Evolutionary conservation across 2,113 vertebrate species (phyloP).

Genomic region (Petaurus breviceps): DNA sequence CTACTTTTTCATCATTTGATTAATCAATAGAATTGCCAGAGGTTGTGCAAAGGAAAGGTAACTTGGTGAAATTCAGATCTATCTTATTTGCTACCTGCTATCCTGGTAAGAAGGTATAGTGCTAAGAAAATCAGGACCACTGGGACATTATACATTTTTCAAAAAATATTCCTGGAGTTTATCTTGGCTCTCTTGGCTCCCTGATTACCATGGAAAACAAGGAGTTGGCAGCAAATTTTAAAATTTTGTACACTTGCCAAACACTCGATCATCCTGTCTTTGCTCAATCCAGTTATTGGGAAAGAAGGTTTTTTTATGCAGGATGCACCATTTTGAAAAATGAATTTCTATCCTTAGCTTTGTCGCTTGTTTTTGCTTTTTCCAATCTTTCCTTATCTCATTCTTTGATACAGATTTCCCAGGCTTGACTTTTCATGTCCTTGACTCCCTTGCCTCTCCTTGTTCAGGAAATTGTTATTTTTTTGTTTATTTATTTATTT

Average conservation of each 20-base stretch:
- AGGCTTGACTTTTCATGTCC: slow-evolving; percentile 11
- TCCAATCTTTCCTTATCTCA: slow-evolving; percentile 9
- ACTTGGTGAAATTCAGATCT: background rate
- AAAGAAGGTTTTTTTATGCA: background rate
- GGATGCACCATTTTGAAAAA: slow-evolving; percentile 7
- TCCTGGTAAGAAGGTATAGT: background rate
- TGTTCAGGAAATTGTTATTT: background rate
- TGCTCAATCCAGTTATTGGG: background rate
- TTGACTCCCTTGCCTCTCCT: background rate
- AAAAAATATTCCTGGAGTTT: slow-evolving; percentile 2
- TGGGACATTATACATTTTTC: slow-evolving; percentile 29
- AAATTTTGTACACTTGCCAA: slow-evolving; percentile 53
- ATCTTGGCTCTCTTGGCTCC: slow-evolving; percentile 44
- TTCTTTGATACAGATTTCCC: background rate
- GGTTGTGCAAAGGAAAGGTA: slow-evolving; percentile 10
- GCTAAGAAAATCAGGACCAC: slow-evolving; percentile 3
- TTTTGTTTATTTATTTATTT: background rate
- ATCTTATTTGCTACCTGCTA: slow-evolving; percentile 4
- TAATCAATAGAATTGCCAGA: background rate
- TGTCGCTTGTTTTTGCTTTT: slow-evolving; percentile 1
- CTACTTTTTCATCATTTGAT: background rate
- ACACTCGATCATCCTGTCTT: slow-evolving; percentile 26
- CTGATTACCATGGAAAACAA: slow-evolving; percentile 29
- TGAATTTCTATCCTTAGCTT: background rate
- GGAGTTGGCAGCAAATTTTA: slow-evolving; percentile 26